Evolutionary conservation across 2,797 vertebrate genomes (phyloP).

Genomic region (Anguilla anguilla): DNA sequence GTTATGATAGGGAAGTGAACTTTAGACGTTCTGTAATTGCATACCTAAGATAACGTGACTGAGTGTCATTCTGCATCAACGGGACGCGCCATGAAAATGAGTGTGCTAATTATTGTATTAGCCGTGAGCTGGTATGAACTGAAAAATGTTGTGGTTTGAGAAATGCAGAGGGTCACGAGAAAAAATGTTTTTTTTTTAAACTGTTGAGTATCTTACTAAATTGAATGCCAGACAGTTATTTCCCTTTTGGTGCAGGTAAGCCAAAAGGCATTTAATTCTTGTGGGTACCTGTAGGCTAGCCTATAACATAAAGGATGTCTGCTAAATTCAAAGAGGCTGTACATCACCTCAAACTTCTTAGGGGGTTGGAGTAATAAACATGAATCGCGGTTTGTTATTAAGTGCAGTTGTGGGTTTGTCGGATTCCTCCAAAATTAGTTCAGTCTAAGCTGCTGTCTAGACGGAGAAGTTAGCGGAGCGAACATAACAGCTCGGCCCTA

Average conservation of each 20-base stretch:
- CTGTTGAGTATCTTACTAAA: neutral
- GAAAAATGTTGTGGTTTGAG: neutral
- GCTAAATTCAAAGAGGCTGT: neutral
- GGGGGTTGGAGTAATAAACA: constrained; percentile 39
- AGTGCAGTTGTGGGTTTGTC: constrained; percentile 61
- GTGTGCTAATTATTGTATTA: neutral
- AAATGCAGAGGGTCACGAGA: neutral
- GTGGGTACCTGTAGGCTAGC: neutral
- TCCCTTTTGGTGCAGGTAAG: neutral
- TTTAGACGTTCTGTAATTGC: constrained; percentile 3
- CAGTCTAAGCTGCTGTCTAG: constrained; percentile 70
- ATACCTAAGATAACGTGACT: neutral
- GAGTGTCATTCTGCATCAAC: neutral
- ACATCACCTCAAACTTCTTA: neutral
- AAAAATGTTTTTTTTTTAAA: neutral
- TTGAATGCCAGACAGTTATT: neutral
- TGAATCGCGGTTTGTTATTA: constrained; percentile 58
- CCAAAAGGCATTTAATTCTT: neutral
- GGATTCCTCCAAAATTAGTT: constrained; percentile 69
- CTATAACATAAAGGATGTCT: neutral
- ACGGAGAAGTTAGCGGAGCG: constrained; percentile 50
- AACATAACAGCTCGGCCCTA: neutral
- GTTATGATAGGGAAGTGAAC: neutral
- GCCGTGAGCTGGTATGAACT: neutral
- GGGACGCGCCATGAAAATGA: neutral